Conservation (phyloP, 2,888 invertebrate species). For the Diarsia mendica region DNA sequence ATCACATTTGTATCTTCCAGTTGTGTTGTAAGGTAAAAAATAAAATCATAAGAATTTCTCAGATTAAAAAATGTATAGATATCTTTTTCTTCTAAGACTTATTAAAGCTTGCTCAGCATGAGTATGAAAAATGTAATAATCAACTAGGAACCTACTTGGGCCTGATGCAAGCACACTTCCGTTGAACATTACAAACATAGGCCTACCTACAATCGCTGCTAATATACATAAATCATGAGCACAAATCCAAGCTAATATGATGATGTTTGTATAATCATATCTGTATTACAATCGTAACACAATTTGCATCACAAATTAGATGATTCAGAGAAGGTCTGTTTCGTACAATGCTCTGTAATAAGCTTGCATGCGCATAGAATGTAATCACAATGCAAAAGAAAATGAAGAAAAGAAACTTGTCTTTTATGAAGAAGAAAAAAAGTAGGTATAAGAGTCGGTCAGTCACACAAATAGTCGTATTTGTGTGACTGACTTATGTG, state of each 20-base stretch:
- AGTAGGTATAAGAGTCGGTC: no score
- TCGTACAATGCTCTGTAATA: slow-evolving; percentile 4
- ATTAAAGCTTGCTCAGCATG: not conserved
- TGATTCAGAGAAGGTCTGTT: slow-evolving; percentile 46
- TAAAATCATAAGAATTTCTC: not conserved
- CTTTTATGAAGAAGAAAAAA: not conserved
- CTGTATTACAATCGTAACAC: slow-evolving; percentile 46
- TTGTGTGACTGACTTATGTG: no score
- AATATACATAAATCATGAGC: slow-evolving; percentile 44
- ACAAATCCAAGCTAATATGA: slow-evolving; percentile 36
- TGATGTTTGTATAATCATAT: slow-evolving; percentile 57
- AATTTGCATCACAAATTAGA: slow-evolving; percentile 35
- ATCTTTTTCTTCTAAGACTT: not conserved
- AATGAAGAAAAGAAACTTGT: not conserved
- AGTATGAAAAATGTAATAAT: not conserved
- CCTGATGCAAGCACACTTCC: slow-evolving; percentile 7
- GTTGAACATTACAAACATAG: slow-evolving; percentile 1
- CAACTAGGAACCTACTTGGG: not conserved
- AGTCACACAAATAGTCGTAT: no score
- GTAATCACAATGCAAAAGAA: not conserved
- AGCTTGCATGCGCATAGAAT: not conserved
- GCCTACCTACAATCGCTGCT: slow-evolving; percentile 13
- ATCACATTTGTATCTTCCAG: no score
- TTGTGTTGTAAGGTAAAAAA: no score
- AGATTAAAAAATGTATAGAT: not conserved